phyloP scores from a whole-genome alignment of 2,113 vertebrate genomes.

The Chionis minor region DNA sequence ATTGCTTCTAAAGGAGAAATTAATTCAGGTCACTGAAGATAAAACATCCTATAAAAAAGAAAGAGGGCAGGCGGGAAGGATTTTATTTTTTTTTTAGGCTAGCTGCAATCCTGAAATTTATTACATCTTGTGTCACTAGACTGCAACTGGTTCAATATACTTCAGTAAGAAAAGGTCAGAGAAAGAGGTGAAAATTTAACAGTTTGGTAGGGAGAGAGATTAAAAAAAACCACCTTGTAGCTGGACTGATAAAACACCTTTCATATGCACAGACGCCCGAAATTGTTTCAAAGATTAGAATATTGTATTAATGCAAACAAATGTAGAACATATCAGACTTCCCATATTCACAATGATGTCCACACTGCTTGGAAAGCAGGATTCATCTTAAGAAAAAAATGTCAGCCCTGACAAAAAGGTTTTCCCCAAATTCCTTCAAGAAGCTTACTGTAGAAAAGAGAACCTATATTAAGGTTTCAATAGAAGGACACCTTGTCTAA shows the following conservation, averaged over 20 bases:
- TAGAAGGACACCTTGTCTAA: background rate
- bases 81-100: background rate
- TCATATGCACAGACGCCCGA: background rate
- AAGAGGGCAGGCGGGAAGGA: background rate
- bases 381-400: background rate
- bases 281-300: background rate
- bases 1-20: background rate
- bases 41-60: background rate
- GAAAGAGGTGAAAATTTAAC: background rate
- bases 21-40: background rate
- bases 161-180: background rate
- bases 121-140: background rate
- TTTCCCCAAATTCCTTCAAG: background rate
- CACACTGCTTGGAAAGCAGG: background rate
- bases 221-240: fast-evolving
- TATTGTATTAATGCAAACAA: background rate
- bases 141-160: background rate
- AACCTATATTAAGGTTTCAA: background rate
- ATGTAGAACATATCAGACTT: background rate
- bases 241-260: background rate
- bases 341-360: background rate
- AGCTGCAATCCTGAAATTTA: background rate
- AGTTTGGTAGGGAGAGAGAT: background rate
- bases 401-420: background rate
- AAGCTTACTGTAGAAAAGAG: background rate